Evolutionary conservation across 2,797 vertebrate genomes (phyloP), one percentile per base, ranked within the genome.

Genomic region (Sebastes miniatus): DNA sequence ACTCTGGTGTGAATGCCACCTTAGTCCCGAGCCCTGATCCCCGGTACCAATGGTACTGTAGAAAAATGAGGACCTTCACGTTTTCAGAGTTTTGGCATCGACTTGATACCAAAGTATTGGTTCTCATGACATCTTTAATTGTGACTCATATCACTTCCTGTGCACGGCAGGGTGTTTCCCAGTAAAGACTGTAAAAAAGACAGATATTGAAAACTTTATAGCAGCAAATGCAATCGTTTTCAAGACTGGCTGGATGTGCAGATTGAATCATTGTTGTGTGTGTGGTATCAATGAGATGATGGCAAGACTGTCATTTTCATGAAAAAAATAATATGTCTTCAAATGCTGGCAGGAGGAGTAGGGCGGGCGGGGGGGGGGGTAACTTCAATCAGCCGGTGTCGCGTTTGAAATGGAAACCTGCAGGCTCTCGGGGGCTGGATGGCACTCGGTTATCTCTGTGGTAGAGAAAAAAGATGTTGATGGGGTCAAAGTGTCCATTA

Each of bases 401-500:
- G 32, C 18, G 62, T 69, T 65, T 66, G 39, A 76, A 76, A 66
- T 69, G 11, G 59, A 31, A 66, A 29, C 54, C 63, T 66, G 18
- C 36, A 13, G 56, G 25, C 68, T 76, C 43, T 14, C 14, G 69
- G 36, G 24, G 24, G 31, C 31, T 67, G 3, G 8, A 8, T 31
- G 50, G 20, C 58, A 14, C 76, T 70, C 1, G 10, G 34, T 71
- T 57, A 47, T 76, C 71, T 76, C 64, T 58, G 9, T n/a, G 39
- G 34, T n/a, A 56, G 32, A 24, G 74, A 47, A 22, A 43, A 43
- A 8, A 13, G 4, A 25, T 29, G 50, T 81, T 72, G 11, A 77
- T 84, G 81, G 20, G 56, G 61, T 86, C 76, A 80, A 47, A 58
- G 22, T 52, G 63, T 34, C 73, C 67, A 70, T 81, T 63, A 81